Evolutionary conservation across 2,888 invertebrate genomes (phyloP).

Genomic region (Seira sanloemensis): DNA sequence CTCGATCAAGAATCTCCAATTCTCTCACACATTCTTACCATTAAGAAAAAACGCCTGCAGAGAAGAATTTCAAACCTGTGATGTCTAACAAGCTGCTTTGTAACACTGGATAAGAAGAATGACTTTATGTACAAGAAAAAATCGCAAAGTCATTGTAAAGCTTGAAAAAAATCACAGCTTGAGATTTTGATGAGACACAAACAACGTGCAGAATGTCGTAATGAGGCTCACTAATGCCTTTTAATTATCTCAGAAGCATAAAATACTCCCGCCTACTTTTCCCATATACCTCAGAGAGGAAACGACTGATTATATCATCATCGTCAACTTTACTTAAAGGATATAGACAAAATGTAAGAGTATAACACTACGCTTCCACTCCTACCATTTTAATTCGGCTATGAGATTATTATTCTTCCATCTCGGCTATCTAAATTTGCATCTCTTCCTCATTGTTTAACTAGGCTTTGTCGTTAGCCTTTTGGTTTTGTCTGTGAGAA

Average conservation of each 20-base stretch:
- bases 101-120: not conserved
- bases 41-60: slow-evolving; percentile 34
- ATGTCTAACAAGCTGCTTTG: not conserved
- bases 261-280: slow-evolving; percentile 38
- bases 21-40: too few relatives aligned
- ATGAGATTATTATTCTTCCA: slow-evolving; percentile 13
- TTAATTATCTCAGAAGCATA: slow-evolving; percentile 66
- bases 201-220: slow-evolving; percentile 68
- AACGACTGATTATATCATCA: slow-evolving; percentile 37
- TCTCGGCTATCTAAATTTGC: slow-evolving; percentile 20
- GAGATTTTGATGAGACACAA: slow-evolving; percentile 19
- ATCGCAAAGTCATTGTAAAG: slow-evolving; percentile 38
- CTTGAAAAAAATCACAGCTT: slow-evolving; percentile 40
- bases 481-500: too few relatives aligned
- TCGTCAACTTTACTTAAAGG: not conserved
- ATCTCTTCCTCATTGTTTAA: slow-evolving; percentile 19
- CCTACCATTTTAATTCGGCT: slow-evolving; percentile 37
- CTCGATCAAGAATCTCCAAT: too few relatives aligned
- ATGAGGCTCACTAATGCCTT: slow-evolving; percentile 68
- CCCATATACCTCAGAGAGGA: slow-evolving; percentile 27
- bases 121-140: not conserved
- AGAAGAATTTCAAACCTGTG: slow-evolving; percentile 6
- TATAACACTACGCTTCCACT: slow-evolving; percentile 20
- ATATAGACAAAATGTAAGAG: slow-evolving; percentile 2
- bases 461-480: too few relatives aligned